Percentiles rank a stretch among this genome's conserved stretches.
Evolutionary conservation across 2,888 invertebrate species (phyloP).

Genomic region (Amphipyra berbera): DNA sequence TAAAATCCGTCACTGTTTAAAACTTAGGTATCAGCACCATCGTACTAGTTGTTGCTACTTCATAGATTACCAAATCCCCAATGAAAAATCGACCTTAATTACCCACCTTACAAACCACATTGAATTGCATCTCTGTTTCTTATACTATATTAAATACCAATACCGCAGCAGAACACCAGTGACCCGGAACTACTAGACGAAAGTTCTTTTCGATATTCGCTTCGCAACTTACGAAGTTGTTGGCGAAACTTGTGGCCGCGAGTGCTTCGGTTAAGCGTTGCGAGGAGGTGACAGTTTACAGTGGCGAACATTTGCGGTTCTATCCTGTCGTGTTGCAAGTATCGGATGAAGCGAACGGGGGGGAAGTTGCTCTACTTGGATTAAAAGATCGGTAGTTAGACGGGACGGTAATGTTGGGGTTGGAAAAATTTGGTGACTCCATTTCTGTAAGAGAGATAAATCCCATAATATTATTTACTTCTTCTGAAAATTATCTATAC

Average conservation of each 20-base stretch:
- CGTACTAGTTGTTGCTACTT: not conserved
- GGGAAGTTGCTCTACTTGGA: conserved; percentile 40
- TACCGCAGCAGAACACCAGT: conserved; percentile 45
- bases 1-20: no score
- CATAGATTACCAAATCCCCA: not conserved
- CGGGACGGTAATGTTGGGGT: not conserved
- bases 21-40: no score
- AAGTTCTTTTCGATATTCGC: conserved; percentile 67
- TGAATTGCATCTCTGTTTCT: conserved; percentile 1
- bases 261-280: conserved; percentile 65
- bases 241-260: conserved; percentile 75
- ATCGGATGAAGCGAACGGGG: conserved; percentile 27
- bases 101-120: conserved; percentile 12
- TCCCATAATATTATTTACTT: no score
- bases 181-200: conserved; percentile 54
- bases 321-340: conserved; percentile 62
- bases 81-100: conserved; percentile 24
- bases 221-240: conserved; percentile 71
- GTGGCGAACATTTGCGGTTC: conserved; percentile 70
- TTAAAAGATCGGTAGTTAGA: not conserved
- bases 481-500: no score
- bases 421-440: no score
- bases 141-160: conserved; percentile 37
- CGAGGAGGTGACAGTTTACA: conserved; percentile 72
- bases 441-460: no score